Evolutionary conservation across 2,888 invertebrate genomes (phyloP).

Genomic region (Nemoura dubitans): DNA sequence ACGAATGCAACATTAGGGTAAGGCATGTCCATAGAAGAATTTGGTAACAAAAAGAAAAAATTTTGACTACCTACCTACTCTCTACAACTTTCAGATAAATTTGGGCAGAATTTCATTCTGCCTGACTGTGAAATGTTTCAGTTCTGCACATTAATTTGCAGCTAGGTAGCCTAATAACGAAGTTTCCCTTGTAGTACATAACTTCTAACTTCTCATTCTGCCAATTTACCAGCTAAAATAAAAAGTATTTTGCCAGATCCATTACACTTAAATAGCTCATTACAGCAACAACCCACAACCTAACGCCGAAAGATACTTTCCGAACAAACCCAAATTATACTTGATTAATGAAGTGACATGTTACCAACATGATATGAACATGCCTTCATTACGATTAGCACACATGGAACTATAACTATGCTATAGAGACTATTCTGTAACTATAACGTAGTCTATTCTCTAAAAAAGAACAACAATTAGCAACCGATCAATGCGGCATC

Average conservation of each 20-base stretch:
- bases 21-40: conserved; percentile 40
- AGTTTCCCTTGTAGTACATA: neutral
- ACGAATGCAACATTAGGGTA: conserved; percentile 22
- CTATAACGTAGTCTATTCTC: conserved; percentile 27
- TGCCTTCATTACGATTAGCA: neutral
- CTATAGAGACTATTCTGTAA: conserved; percentile 29
- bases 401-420: conserved; percentile 19
- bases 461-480: conserved; percentile 29
- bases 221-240: neutral
- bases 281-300: neutral
- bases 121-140: neutral
- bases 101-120: neutral
- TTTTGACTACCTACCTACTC: no score
- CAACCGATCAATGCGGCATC: conserved; percentile 19
- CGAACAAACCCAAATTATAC: neutral
- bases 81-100: neutral
- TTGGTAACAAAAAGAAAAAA: no score
- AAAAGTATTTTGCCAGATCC: neutral
- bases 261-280: conserved; percentile 12
- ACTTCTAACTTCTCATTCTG: neutral
- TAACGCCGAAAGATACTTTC: neutral
- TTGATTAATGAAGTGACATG: conserved; percentile 9
- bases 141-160: neutral
- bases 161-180: neutral
- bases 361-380: neutral